Conservation (phyloP, 2,113 vertebrate species). For the Cervus canadensis region DNA sequence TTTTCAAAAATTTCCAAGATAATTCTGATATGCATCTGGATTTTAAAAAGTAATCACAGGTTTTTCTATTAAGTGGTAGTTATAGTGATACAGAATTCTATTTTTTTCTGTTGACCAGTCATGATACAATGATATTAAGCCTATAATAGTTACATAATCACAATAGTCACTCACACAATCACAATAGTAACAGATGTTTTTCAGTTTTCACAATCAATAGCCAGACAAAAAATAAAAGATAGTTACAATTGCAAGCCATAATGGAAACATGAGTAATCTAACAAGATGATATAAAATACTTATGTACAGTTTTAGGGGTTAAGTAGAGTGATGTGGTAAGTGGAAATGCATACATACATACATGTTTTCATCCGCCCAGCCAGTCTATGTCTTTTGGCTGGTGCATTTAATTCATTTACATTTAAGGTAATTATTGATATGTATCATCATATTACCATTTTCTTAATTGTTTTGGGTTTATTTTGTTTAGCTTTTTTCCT, state of each 20-base stretch:
- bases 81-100: background rate
- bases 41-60: background rate
- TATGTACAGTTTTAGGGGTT: background rate
- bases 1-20: background rate
- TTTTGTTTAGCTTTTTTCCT: background rate
- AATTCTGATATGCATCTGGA: background rate
- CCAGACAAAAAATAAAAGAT: background rate
- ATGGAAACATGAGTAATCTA: background rate
- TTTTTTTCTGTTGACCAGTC: background rate
- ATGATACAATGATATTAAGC: background rate
- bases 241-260: background rate
- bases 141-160: background rate
- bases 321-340: background rate
- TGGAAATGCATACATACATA: background rate
- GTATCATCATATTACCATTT: background rate
- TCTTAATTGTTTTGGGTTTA: background rate
- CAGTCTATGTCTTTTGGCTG: background rate
- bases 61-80: background rate
- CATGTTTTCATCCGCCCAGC: fast-evolving
- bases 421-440: background rate
- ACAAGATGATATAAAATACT: background rate
- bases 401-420: background rate
- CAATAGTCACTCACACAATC: background rate
- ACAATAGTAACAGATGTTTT: background rate
- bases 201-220: background rate